phyloP scores from a whole-genome alignment of 1,140 invertebrate genomes.

The Thalassaphorura encarpata region DNA sequence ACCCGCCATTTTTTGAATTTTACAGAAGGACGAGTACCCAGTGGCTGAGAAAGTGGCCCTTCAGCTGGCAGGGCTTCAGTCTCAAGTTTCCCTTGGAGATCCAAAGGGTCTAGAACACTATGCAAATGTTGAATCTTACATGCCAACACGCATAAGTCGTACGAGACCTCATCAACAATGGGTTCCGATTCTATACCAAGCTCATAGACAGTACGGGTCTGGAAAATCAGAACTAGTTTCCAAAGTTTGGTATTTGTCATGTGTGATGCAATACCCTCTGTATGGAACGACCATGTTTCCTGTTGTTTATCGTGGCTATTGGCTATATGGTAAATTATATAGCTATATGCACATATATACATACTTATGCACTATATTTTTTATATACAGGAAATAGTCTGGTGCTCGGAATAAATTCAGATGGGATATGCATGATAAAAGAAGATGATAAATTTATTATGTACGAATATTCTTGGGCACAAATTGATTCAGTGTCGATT shows the following conservation, averaged over 20 bases:
- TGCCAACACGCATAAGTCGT: constrained; percentile 64
- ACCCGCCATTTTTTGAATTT: too few relatives aligned
- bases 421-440: too few relatives aligned
- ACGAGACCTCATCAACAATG: constrained; percentile 65
- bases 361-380: too few relatives aligned
- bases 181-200: constrained; percentile 72
- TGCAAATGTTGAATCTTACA: constrained; percentile 64
- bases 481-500: too few relatives aligned
- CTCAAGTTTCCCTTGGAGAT: constrained; percentile 83
- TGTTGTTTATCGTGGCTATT: too few relatives aligned
- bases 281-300: constrained; percentile 90
- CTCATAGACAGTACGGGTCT: constrained; percentile 78
- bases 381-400: too few relatives aligned
- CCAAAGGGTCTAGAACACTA: constrained; percentile 64
- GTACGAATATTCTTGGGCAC: too few relatives aligned
- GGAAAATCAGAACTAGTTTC: constrained; percentile 81
- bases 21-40: constrained; percentile 81
- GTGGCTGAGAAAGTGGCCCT: constrained; percentile 89
- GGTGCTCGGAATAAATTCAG: too few relatives aligned
- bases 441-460: too few relatives aligned
- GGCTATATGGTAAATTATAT: too few relatives aligned
- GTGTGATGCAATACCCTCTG: constrained; percentile 93
- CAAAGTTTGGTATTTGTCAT: constrained; percentile 76
- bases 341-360: too few relatives aligned
- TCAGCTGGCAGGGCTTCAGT: constrained; percentile 84